A percentile compares a stretch with the other conserved stretches of the same genome.
These are phyloP conservation scores for Gasterosteus nipponicus DNA, from an alignment of 2,113 vertebrate species.

Conservation along the genomic window DNA sequence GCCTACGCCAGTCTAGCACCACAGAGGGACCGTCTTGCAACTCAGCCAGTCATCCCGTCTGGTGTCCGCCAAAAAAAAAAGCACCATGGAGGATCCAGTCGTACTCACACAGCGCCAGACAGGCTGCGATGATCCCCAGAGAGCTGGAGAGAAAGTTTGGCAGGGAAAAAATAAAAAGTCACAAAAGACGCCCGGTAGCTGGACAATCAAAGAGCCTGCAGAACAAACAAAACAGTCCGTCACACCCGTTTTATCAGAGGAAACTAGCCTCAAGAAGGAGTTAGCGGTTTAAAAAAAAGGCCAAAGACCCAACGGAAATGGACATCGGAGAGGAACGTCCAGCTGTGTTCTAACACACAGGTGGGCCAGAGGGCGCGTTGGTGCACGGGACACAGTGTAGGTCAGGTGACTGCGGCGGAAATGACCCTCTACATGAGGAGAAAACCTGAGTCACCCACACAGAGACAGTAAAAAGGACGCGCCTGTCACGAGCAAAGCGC, in stretches of 20 bases:
- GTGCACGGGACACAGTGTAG: constrained; percentile 68
- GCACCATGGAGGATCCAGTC: constrained; percentile 70
- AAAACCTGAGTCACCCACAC: constrained; percentile 68
- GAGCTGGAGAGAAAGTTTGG: constrained; percentile 69
- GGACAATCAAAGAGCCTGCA: constrained; percentile 41
- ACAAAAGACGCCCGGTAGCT: constrained; percentile 46
- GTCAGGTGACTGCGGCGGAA: constrained; percentile 69
- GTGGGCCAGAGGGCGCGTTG: constrained; percentile 36
- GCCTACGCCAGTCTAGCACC: constrained; percentile 78
- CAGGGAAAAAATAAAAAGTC: constrained; percentile 40
- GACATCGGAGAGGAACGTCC: constrained; percentile 17
- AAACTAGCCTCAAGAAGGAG: constrained; percentile 10
- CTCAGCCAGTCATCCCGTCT: constrained; percentile 73
- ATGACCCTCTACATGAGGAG: constrained; percentile 54
- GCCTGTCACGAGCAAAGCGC: constrained; percentile 28
- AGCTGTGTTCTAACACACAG: constrained; percentile 40
- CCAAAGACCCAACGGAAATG: constrained; percentile 22
- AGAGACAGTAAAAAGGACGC: constrained; percentile 26
- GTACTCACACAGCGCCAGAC: constrained; percentile 53
- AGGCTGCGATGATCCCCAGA: constrained; percentile 58
- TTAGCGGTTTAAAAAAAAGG: constrained; percentile 40
- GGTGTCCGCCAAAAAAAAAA: constrained; percentile 67
- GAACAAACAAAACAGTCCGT: constrained; percentile 34
- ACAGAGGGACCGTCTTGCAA: constrained; percentile 72
- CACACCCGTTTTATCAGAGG: constrained; percentile 21